Evolutionary conservation across 23 tunicate species (phyloP).

Genomic region (Styela plicata): DNA sequence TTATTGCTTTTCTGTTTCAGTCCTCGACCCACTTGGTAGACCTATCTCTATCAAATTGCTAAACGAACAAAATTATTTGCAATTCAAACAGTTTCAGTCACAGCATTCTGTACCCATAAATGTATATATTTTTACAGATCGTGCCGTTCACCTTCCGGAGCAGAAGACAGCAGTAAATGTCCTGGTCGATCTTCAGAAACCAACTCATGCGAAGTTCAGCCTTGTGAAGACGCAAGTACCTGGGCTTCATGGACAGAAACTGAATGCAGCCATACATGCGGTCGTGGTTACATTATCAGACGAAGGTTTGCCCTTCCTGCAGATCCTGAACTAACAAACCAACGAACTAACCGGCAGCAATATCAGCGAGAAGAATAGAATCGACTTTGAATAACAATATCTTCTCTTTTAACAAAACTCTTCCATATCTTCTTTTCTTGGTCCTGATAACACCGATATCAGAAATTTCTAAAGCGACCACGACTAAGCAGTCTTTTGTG

Average conservation of each 20-base stretch:
- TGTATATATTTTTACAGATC: not conserved
- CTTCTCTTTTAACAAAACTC: not conserved
- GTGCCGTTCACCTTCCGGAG: not conserved
- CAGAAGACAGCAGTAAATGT: not conserved
- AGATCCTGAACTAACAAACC: not conserved
- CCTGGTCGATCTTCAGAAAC: not conserved
- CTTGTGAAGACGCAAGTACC: constrained; percentile 1
- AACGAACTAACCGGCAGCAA: not conserved
- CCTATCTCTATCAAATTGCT: too few relatives aligned
- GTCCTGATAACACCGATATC: too few relatives aligned
- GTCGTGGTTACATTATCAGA: not conserved
- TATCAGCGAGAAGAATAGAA: not conserved
- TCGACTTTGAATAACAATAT: not conserved
- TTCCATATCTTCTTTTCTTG: not conserved
- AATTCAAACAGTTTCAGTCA: too few relatives aligned
- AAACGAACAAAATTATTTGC: too few relatives aligned
- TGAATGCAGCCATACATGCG: constrained; percentile 8
- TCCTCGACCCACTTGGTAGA: too few relatives aligned
- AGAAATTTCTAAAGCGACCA: too few relatives aligned
- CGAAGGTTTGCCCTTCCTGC: not conserved
- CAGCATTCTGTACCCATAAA: too few relatives aligned
- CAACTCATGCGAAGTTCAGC: not conserved
- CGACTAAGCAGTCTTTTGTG: not conserved
- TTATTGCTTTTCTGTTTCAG: too few relatives aligned
- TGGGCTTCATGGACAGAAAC: not conserved